Base-by-base conservation (phyloP, 1,140 invertebrate genomes). In the Sarcophaga peregrina region DNA sequence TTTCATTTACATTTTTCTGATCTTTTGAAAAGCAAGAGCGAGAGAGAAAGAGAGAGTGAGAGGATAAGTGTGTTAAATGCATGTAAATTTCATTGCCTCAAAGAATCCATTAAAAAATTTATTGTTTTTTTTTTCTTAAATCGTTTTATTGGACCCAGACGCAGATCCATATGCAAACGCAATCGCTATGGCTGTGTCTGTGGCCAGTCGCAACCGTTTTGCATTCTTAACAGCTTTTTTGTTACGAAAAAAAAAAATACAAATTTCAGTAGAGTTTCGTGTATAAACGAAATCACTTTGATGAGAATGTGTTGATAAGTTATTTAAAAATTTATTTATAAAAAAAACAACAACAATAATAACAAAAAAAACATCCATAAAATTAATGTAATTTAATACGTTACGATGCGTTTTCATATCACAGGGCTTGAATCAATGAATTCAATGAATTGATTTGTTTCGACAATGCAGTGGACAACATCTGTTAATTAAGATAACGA, bases 341-440 rank as follows among this genome's bases (percentile, higher is more conserved):
- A 37, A 37, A 37, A 37, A 37, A 37, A 37, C 25, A 37, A 37
- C 25, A 37, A 37, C 25, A 37, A 37, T 37, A 37, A 37, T 37
- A 37, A n/a, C n/a, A 37, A 37, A 37, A 68, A 68, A 68, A 17
- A 20, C 62, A 25, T n/a, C 20, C 62, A 68, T 68, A 68, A 68
- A 68, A 68, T 68, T 68, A 68, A 68, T 68, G 62, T 20, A 68
- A 68, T n/a, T 58, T 58, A 58, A 58, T 58, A 58, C 54, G 54
- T 15, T 58, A n/a, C 5, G n/a, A 58, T 58, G n/a, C 7, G 15
- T 13, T 5, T 11, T 15, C 15, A n/a, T 58, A 58, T 58, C 54
- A n/a, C 54, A n/a, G 54, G 15, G 54, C 5, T 58, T 58, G 54
- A n/a, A 58, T 58, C 54, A 15, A 58, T 7, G 25, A 58, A 58